A percentile compares a stretch with the other conserved stretches of the same genome.
Evolutionary conservation across 2,888 invertebrate genomes (phyloP).

Genomic region (Acronicta leporina): DNA sequence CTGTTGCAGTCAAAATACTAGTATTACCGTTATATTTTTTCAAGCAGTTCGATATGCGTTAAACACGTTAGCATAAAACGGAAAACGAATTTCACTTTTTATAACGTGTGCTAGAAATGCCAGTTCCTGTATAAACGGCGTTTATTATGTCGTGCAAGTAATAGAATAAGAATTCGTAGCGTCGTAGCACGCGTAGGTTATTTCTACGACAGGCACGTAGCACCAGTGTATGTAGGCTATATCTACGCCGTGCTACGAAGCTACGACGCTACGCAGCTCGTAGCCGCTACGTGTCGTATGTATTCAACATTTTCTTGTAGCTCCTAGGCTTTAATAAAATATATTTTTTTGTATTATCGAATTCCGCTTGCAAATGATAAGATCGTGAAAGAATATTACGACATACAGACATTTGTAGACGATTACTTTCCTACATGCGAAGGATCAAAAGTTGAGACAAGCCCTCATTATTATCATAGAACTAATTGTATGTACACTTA

Average conservation of each 20-base stretch:
- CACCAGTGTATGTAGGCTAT: slow-evolving; percentile 40
- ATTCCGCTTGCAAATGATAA: slow-evolving; percentile 12
- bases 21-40: too few relatives aligned
- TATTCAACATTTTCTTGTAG: slow-evolving; percentile 31
- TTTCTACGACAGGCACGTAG: slow-evolving; percentile 44
- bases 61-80: background rate
- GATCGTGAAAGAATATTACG: background rate
- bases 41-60: too few relatives aligned
- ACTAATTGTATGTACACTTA: too few relatives aligned
- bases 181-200: slow-evolving; percentile 47
- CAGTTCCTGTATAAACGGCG: slow-evolving; percentile 7
- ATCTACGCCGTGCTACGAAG: slow-evolving; percentile 38
- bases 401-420: background rate
- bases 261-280: slow-evolving; percentile 40
- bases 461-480: too few relatives aligned
- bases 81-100: background rate
- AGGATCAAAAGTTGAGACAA: too few relatives aligned
- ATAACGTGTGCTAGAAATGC: slow-evolving; percentile 4
- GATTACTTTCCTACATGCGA: background rate
- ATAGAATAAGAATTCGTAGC: slow-evolving; percentile 41
- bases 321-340: slow-evolving; percentile 29
- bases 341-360: slow-evolving; percentile 23
- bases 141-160: slow-evolving; percentile 33
- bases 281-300: slow-evolving; percentile 45
- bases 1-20: too few relatives aligned